Conservation (phyloP, 2,113 vertebrate species). For the Anoplopoma fimbria region DNA sequence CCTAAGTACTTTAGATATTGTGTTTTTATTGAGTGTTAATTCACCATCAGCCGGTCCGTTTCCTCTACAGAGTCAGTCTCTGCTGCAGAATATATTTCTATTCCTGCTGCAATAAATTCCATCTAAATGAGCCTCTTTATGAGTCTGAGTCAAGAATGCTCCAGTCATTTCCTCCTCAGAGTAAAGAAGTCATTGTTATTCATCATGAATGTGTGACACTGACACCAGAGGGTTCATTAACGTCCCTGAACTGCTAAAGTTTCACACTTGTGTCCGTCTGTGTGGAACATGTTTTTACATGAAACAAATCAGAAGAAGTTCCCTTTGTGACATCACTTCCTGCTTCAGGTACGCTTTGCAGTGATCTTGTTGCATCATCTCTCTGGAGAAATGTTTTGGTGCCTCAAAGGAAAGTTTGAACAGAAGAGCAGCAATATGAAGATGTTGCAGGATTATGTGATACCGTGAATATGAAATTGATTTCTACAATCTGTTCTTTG, state of each 20-base stretch:
- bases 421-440: neutral
- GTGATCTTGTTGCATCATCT: no score
- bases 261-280: neutral
- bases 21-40: neutral
- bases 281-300: neutral
- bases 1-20: neutral
- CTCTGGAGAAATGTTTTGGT: no score
- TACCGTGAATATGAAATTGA: neutral
- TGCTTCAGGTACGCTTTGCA: neutral
- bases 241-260: neutral
- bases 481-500: no score
- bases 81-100: neutral
- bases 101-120: constrained; percentile 7
- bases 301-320: neutral
- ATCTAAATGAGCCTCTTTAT: constrained; percentile 43
- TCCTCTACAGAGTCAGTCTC: neutral
- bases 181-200: neutral
- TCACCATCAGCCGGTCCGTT: neutral
- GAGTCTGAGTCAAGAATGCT: constrained; percentile 31
- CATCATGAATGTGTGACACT: neutral
- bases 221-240: neutral
- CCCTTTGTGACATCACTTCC: neutral
- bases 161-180: neutral
- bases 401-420: no score
- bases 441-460: neutral